phyloP scores from a whole-genome alignment of 2,113 vertebrate species.

The Suricata suricatta region DNA sequence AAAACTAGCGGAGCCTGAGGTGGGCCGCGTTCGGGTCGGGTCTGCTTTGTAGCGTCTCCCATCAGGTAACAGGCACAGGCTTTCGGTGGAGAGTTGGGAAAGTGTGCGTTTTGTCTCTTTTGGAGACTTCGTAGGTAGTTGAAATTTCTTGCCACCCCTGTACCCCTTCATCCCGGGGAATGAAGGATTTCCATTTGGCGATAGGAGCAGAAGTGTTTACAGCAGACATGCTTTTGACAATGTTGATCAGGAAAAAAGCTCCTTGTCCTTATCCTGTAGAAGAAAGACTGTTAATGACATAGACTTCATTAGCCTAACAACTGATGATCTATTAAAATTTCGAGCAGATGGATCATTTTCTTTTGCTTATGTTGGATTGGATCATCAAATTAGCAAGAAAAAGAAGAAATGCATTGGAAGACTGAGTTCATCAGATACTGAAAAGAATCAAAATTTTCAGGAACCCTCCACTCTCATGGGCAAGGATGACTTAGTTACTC shows the following conservation, averaged over 20 bases:
- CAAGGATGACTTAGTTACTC: constrained; percentile 48
- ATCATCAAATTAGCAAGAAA: constrained; percentile 16
- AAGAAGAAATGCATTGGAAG: constrained; percentile 34
- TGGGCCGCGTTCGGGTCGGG: neutral
- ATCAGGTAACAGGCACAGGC: neutral
- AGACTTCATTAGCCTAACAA: constrained; percentile 90
- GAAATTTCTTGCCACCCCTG: neutral
- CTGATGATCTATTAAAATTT: constrained; percentile 90
- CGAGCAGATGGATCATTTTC: constrained; percentile 89
- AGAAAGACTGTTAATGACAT: constrained; percentile 71
- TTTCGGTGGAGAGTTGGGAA: neutral
- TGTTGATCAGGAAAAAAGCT: neutral
- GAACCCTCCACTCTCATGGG: neutral
- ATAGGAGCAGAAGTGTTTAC: neutral
- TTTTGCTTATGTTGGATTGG: constrained; percentile 54
- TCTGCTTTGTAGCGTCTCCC: neutral
- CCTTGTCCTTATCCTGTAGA: neutral
- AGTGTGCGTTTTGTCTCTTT: neutral
- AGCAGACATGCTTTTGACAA: constrained; percentile 38
- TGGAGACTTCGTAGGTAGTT: neutral
- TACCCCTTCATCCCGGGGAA: neutral
- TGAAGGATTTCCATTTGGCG: neutral
- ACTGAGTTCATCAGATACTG: neutral
- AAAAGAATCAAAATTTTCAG: constrained; percentile 9
- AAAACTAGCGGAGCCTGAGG: neutral